phyloP scores from a whole-genome alignment of 2,888 invertebrate species.

The Sphaerophoria taeniata region DNA sequence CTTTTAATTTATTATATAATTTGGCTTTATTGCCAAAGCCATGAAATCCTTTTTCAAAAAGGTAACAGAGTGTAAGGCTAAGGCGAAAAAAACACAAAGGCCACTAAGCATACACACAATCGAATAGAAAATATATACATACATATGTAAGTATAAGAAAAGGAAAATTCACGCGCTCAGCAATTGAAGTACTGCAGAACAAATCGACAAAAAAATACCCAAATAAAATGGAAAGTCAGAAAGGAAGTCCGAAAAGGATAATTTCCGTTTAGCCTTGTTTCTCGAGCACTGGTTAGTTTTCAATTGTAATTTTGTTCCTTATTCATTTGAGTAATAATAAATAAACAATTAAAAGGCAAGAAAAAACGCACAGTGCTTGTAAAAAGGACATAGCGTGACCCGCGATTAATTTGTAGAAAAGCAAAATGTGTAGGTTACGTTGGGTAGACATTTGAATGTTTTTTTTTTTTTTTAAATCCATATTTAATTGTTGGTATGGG shows the following conservation, averaged over 20 bases:
- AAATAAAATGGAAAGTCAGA: constrained; percentile 55
- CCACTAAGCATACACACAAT: constrained; percentile 23
- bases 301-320: constrained; percentile 30
- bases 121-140: background rate
- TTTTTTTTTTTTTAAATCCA: constrained; percentile 2
- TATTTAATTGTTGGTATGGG: constrained; percentile 6
- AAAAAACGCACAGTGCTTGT: constrained; percentile 39
- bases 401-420: constrained; percentile 33
- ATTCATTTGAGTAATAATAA: background rate
- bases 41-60: constrained; percentile 44
- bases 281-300: constrained; percentile 38
- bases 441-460: constrained; percentile 29
- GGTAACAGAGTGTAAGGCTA: constrained; percentile 26
- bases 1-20: constrained; percentile 70
- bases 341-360: constrained; percentile 22
- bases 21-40: constrained; percentile 67
- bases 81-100: constrained; percentile 30
- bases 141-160: background rate
- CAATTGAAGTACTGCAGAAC: constrained; percentile 55
- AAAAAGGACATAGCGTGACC: constrained; percentile 35
- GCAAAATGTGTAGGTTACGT: constrained; percentile 42
- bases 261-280: constrained; percentile 62
- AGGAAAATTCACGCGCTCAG: constrained; percentile 55
- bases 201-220: constrained; percentile 25
- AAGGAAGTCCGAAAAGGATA: constrained; percentile 67